These are phyloP conservation scores for Lacanobia oleracea DNA, from an alignment of 2,888 invertebrate genomes.

Conservation along the genomic window DNA sequence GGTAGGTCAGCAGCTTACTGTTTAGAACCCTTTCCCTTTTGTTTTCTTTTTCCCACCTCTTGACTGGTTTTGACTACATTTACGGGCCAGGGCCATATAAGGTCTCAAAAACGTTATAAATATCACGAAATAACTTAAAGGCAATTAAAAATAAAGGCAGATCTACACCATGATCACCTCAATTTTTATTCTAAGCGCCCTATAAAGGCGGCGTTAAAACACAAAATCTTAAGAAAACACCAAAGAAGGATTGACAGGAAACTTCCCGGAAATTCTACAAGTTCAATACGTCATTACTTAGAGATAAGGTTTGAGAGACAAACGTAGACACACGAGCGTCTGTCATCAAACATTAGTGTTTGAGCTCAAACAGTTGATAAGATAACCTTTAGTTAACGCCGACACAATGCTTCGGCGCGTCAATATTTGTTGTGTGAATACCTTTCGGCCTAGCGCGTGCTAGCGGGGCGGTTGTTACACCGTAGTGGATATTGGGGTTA, in stretches of 20 bases:
- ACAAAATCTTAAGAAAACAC: constrained; percentile 55
- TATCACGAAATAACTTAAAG: not conserved
- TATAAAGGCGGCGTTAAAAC: constrained; percentile 31
- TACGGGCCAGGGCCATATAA: too few species aligned
- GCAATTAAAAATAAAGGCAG: too few species aligned
- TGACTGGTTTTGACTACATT: too few species aligned
- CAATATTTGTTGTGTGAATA: constrained; percentile 88
- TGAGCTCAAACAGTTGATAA: constrained; percentile 88
- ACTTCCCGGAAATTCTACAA: constrained; percentile 81
- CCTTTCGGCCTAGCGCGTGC: constrained; percentile 87
- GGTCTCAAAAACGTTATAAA: not conserved
- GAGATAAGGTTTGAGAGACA: constrained; percentile 82
- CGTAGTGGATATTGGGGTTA: constrained; percentile 59
- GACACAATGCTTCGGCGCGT: constrained; percentile 87
- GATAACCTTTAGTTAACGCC: constrained; percentile 88
- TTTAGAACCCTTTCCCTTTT: too few species aligned
- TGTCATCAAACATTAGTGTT: constrained; percentile 86
- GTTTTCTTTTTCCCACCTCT: too few species aligned
- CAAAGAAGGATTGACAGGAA: constrained; percentile 70
- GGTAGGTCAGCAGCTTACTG: too few species aligned
- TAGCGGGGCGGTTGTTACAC: constrained; percentile 74
- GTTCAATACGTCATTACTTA: constrained; percentile 84
- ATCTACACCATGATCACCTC: not conserved
- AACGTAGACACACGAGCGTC: constrained; percentile 88
- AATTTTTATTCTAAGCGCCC: constrained; percentile 16